Base-by-base conservation (phyloP, 2,888 invertebrate species). In the Augochlorella aurata region DNA sequence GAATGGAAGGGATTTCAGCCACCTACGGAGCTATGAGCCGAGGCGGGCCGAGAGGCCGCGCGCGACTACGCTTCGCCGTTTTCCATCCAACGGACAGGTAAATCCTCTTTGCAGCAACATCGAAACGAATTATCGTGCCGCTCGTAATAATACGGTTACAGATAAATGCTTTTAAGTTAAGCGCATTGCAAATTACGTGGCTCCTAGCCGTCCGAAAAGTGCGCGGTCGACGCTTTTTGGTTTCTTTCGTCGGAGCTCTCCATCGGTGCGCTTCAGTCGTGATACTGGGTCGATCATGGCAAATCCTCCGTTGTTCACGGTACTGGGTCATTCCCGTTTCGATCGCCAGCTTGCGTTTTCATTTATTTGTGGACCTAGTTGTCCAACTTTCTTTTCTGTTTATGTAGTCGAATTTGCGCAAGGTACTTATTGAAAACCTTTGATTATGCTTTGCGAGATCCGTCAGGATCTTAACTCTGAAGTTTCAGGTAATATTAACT, bases 121-220 rank as follows among this genome's bases (percentile, higher is more conserved):
- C 86, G 83, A 82, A 84, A 83, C 86, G 83, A 86, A 87, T 86
- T 86, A 88, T 83, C 83, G 84, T 79, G 67, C 75, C 67, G 69
- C 75, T 75, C 79, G 84, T 86, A 85, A 88, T 86, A 84, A 88
- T 81, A 86, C 82, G 87, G 87, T 83, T 85, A 87, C 87, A 87
- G 87, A 87, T 87, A 87, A 87, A 87, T 83, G 87, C 87, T 87
- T 87, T 87, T 82, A 87, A 87, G 79, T 87, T 87, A 85, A 87
- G 87, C 87, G 87, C 87, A 85, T 87, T 87, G 85, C 74, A 83
- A 85, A 87, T 87, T 83, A 83, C 87, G 76, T 68, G 87, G 81
- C 69, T 83, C 66, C 66, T 77, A 24, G 58, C 14, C 24, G 58
- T 14, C 58, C 14, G 7, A 24, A 58, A 58, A 58, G 24, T 14